Evolutionary conservation across 2,797 vertebrate genomes (phyloP).

Genomic region (Alca torda): DNA sequence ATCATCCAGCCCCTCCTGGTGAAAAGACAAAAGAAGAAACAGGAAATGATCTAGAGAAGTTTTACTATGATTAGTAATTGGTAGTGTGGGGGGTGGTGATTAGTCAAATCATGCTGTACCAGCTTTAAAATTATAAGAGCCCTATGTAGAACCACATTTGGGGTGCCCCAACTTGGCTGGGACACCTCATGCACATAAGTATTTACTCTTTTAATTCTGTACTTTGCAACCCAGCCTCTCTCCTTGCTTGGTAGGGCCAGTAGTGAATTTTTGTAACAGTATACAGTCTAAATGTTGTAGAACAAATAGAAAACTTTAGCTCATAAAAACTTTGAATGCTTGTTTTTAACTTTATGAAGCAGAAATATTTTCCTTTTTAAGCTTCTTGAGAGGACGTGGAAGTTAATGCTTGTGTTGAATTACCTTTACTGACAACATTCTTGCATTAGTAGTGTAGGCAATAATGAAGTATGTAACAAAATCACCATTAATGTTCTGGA

Average conservation of each 20-base stretch:
- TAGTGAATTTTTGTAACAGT: accelerated
- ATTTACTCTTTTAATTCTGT: neutral
- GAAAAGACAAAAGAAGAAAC: neutral
- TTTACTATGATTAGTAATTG: neutral
- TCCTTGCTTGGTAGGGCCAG: neutral
- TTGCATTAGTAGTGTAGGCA: neutral
- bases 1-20: neutral
- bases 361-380: neutral
- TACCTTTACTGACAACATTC: neutral
- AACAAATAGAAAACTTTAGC: neutral
- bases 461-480: neutral
- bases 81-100: neutral
- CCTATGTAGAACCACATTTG: neutral
- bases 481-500: neutral
- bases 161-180: neutral
- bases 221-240: neutral
- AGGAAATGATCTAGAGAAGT: neutral
- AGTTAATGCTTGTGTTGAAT: neutral
- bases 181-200: neutral
- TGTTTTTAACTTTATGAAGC: neutral
- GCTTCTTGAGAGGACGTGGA: neutral
- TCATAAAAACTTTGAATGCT: neutral
- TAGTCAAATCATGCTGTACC: neutral
- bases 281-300: neutral
- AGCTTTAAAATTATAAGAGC: neutral